A percentile compares a stretch with the other conserved stretches of the same genome.
Conservation (phyloP, 2,797 vertebrate genomes). For the Pangasius krempfi region DNA sequence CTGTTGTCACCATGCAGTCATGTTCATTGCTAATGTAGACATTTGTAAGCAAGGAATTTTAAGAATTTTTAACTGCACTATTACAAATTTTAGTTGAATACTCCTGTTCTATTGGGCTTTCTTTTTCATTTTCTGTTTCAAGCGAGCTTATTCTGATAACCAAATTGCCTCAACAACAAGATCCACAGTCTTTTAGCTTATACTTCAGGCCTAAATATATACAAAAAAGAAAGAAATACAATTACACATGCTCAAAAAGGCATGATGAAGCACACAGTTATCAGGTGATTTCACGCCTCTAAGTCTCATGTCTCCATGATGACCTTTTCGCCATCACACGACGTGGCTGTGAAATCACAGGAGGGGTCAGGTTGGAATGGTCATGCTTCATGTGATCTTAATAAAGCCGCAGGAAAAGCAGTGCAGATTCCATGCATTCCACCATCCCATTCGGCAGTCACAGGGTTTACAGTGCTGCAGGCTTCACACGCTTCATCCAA, state of each 20-base stretch:
- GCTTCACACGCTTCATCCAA: slow-evolving; percentile 22
- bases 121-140: background rate
- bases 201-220: background rate
- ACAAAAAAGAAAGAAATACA: background rate
- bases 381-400: slow-evolving; percentile 64
- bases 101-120: background rate
- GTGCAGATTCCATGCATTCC: slow-evolving; percentile 70
- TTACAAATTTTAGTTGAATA: background rate
- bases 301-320: slow-evolving; percentile 25
- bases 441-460: slow-evolving; percentile 26
- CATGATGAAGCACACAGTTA: background rate
- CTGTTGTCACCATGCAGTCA: background rate
- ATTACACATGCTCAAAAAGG: background rate
- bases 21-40: background rate
- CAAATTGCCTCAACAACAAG: background rate
- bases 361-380: slow-evolving; percentile 47
- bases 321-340: slow-evolving; percentile 26
- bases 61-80: background rate
- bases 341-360: slow-evolving; percentile 27
- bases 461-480: slow-evolving; percentile 15
- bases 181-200: background rate
- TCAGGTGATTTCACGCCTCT: slow-evolving; percentile 13
- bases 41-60: background rate
- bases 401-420: slow-evolving; percentile 52
- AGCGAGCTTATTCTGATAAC: background rate